Evolutionary conservation across 2,797 vertebrate species (phyloP).

Genomic region (Danio tinwini): DNA sequence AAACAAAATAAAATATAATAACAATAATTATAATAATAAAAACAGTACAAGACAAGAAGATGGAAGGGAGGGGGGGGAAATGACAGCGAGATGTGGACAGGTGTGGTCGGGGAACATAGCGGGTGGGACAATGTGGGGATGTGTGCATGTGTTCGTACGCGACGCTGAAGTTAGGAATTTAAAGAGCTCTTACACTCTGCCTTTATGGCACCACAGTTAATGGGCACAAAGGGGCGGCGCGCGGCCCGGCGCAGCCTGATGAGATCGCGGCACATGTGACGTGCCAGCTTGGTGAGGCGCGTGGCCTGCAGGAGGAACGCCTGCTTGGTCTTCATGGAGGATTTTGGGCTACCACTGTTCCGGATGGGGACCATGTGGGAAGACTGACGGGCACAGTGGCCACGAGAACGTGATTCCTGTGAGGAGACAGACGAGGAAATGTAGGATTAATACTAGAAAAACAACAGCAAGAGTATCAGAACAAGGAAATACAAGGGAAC

Average conservation of each 20-base stretch:
- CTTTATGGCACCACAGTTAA: conserved; percentile 99
- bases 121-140: conserved; percentile 60
- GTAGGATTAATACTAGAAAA: background rate
- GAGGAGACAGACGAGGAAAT: background rate
- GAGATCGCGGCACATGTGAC: conserved; percentile 97
- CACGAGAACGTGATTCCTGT: conserved; percentile 87
- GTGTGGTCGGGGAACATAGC: conserved; percentile 69
- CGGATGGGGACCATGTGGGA: conserved; percentile 91
- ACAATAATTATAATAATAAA: conserved; percentile 77
- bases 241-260: conserved; percentile 96
- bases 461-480: background rate
- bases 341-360: conserved; percentile 94
- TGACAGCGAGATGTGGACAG: conserved; percentile 64
- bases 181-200: conserved; percentile 99
- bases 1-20: conserved; percentile 80
- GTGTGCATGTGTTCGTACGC: conserved; percentile 55
- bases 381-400: conserved; percentile 89
- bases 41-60: conserved; percentile 79
- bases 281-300: conserved; percentile 95
- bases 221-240: conserved; percentile 97
- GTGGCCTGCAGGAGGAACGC: conserved; percentile 96
- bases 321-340: conserved; percentile 95
- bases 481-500: background rate
- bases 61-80: conserved; percentile 74
- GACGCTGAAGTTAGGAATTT: conserved; percentile 91